A percentile compares a stretch with the other conserved stretches of the same genome.
Conservation (phyloP, 2,888 invertebrate species). For the Nemotelus nigrinus region DNA sequence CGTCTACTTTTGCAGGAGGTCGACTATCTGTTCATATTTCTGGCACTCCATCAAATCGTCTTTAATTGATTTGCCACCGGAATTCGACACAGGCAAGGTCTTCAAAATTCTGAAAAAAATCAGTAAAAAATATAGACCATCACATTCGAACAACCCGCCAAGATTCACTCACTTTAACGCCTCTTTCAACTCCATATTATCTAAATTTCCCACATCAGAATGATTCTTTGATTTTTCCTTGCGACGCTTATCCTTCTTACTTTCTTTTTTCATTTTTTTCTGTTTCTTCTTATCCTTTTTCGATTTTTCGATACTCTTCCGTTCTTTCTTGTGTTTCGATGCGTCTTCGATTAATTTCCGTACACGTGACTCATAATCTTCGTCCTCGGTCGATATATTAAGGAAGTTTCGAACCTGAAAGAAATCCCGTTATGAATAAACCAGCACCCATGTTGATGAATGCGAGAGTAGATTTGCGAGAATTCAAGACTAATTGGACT, state of each 20-base stretch:
- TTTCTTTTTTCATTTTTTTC: conserved; percentile 66
- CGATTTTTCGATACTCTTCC: conserved; percentile 72
- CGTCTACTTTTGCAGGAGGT: conserved; percentile 50
- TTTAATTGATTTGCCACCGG: conserved; percentile 55
- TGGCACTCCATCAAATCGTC: conserved; percentile 58
- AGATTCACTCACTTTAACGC: conserved; percentile 70
- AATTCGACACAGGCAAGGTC: conserved; percentile 76
- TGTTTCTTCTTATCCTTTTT: conserved; percentile 66
- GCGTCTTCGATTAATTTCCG: conserved; percentile 87
- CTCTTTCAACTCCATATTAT: conserved; percentile 73
- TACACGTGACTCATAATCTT: conserved; percentile 87
- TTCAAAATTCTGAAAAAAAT: conserved; percentile 69
- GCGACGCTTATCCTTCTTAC: conserved; percentile 70
- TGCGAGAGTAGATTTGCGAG: no score
- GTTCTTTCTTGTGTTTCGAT: conserved; percentile 79
- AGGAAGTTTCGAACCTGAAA: conserved; percentile 75
- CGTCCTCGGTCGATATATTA: conserved; percentile 83
- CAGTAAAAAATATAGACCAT: conserved; percentile 45
- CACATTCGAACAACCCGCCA: conserved; percentile 51
- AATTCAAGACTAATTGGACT: not conserved
- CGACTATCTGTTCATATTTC: conserved; percentile 61
- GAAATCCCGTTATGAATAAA: not conserved
- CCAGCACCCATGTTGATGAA: no score
- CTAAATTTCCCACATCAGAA: conserved; percentile 71
- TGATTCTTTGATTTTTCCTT: conserved; percentile 71